A percentile compares a stretch with the other conserved stretches of the same genome.
These are phyloP conservation scores for Anoplophora glabripennis DNA, from an alignment of 1,140 invertebrate genomes.

Conservation along the genomic window DNA sequence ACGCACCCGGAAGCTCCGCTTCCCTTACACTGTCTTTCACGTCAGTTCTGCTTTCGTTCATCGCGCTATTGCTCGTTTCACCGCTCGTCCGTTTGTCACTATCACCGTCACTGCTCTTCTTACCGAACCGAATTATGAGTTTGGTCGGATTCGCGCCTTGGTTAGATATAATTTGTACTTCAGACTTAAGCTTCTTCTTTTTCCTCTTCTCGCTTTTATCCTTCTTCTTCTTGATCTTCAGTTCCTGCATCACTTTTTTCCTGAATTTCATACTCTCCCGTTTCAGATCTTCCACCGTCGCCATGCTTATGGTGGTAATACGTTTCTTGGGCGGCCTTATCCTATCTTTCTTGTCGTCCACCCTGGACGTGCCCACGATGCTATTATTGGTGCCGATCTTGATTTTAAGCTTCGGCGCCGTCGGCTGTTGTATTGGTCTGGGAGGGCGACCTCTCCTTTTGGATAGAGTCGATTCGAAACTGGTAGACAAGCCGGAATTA, in stretches of 20 bases:
- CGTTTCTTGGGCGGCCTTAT: slow-evolving; percentile 80
- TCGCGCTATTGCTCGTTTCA: slow-evolving; percentile 14
- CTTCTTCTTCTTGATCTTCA: slow-evolving; percentile 63
- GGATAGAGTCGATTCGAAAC: slow-evolving; percentile 37
- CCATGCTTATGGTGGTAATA: slow-evolving; percentile 59
- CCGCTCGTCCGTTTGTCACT: slow-evolving; percentile 31
- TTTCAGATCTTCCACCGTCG: slow-evolving; percentile 72
- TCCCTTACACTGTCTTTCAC: slow-evolving; percentile 7
- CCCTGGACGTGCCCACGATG: slow-evolving; percentile 45
- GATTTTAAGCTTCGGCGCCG: slow-evolving; percentile 76
- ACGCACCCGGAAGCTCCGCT: neutral
- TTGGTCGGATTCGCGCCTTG: slow-evolving; percentile 62
- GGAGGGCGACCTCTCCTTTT: slow-evolving; percentile 57
- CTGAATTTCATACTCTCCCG: slow-evolving; percentile 85
- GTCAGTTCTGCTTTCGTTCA: slow-evolving; percentile 1
- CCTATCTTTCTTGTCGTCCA: slow-evolving; percentile 54
- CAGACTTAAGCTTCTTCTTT: slow-evolving; percentile 58
- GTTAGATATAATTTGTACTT: slow-evolving; percentile 60
- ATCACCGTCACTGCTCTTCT: slow-evolving; percentile 20
- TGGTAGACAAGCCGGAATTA: slow-evolving; percentile 32
- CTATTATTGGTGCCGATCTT: slow-evolving; percentile 73
- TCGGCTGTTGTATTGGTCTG: slow-evolving; percentile 43
- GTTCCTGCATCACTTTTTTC: slow-evolving; percentile 74
- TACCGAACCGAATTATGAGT: slow-evolving; percentile 64
- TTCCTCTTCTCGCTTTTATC: slow-evolving; percentile 65